These are phyloP conservation scores for Bolborhynchus lineola DNA, from an alignment of 2,113 vertebrate genomes.

Conservation along the genomic window DNA sequence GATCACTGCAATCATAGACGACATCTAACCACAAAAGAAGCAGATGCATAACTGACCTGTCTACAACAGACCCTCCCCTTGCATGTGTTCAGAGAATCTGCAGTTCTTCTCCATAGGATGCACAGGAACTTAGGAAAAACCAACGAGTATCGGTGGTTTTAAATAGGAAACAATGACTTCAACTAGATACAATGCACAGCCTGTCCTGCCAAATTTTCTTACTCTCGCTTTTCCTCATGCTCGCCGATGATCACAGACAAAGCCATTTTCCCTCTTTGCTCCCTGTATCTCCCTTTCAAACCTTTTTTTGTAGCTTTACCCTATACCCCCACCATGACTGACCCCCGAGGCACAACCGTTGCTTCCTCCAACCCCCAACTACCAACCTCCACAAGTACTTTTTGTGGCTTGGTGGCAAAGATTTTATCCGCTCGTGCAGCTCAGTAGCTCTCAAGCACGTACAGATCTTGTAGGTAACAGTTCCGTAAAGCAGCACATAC, in stretches of 20 bases:
- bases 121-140: not conserved
- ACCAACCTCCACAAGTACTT: not conserved
- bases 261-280: not conserved
- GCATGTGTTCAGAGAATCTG: not conserved
- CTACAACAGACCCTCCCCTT: not conserved
- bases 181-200: not conserved
- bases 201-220: not conserved
- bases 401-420: not conserved
- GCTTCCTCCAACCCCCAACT: not conserved
- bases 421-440: not conserved
- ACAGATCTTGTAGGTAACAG: not conserved
- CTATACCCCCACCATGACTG: accelerated
- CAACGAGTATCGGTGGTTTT: not conserved
- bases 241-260: not conserved
- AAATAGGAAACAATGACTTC: not conserved
- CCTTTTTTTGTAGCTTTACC: not conserved
- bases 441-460: not conserved
- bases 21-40: not conserved
- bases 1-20: not conserved
- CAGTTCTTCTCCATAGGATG: not conserved
- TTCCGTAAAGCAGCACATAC: not conserved
- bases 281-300: not conserved
- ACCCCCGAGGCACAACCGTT: not conserved
- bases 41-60: accelerated
- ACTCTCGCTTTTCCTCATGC: not conserved